These are phyloP conservation scores for Aethes cnicana DNA, from an alignment of 2,888 invertebrate genomes.

Conservation along the genomic window DNA sequence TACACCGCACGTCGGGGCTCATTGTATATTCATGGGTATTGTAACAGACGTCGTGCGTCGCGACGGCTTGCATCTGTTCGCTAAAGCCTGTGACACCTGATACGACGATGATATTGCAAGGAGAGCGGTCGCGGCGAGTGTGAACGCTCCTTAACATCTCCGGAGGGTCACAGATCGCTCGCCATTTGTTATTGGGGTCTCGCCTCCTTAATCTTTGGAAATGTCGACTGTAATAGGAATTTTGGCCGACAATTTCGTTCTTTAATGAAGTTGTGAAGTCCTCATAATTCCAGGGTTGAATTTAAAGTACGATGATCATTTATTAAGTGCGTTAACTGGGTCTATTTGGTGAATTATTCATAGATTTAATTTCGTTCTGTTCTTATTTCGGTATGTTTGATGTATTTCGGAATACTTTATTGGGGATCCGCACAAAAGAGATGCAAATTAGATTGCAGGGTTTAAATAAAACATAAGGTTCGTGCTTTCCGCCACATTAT, in stretches of 20 bases:
- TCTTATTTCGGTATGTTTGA: slow-evolving; percentile 21
- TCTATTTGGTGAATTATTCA: slow-evolving; percentile 43
- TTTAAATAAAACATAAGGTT: not conserved
- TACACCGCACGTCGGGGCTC: not conserved
- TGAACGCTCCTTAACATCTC: slow-evolving; percentile 49
- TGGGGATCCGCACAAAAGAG: slow-evolving; percentile 13
- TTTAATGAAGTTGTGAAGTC: slow-evolving; percentile 68
- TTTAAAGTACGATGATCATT: slow-evolving; percentile 45
- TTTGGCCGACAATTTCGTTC: slow-evolving; percentile 47
- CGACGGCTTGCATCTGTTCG: no score
- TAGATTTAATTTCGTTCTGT: slow-evolving; percentile 32
- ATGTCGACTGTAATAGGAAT: slow-evolving; percentile 48
- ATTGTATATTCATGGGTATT: no score
- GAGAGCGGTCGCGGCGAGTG: not conserved
- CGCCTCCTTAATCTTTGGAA: slow-evolving; percentile 48
- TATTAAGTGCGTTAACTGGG: slow-evolving; percentile 56
- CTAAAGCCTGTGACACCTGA: no score
- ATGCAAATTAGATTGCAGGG: slow-evolving; percentile 23
- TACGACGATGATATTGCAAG: no score
- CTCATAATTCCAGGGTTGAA: slow-evolving; percentile 56
- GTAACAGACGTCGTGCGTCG: not conserved
- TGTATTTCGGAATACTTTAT: slow-evolving; percentile 25
- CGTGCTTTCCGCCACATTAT: no score
- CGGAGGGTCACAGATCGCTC: slow-evolving; percentile 53
- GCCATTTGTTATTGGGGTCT: slow-evolving; percentile 36